These are phyloP conservation scores for Sterrhoptilus dennistouni DNA, from an alignment of 2,113 vertebrate genomes.

Conservation along the genomic window DNA sequence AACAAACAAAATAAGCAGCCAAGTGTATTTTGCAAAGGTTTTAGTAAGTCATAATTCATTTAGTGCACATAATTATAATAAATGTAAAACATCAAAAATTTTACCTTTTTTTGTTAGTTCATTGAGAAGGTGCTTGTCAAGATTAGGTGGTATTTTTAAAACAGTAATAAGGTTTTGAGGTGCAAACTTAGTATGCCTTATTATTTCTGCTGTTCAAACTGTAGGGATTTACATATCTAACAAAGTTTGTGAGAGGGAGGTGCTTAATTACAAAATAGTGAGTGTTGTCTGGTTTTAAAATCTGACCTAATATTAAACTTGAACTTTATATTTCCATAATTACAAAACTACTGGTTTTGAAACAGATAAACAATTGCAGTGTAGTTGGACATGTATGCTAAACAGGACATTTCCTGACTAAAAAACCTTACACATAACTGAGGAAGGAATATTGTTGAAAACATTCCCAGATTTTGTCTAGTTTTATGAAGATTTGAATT, in stretches of 20 bases:
- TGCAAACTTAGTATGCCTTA: neutral
- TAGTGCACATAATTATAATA: neutral
- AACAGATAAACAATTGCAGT: neutral
- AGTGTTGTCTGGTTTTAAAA: neutral
- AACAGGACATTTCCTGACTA: neutral
- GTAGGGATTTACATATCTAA: neutral
- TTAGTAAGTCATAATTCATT: neutral
- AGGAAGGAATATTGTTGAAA: neutral
- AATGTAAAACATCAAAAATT: neutral
- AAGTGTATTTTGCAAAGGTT: neutral
- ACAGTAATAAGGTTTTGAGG: neutral
- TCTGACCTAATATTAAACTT: neutral
- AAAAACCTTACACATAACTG: neutral
- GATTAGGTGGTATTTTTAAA: neutral
- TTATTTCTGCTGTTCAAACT: neutral
- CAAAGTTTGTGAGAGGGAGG: neutral
- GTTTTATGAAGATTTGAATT: neutral
- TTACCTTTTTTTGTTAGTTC: fast-evolving
- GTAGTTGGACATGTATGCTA: neutral
- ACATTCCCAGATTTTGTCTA: neutral
- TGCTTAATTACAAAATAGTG: neutral
- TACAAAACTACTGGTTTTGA: neutral
- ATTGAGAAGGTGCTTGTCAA: neutral
- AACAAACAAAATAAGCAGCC: neutral
- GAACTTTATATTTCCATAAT: neutral